Evolutionary conservation across 2,113 vertebrate species (phyloP).

Genomic region (Lepus europaeus): DNA sequence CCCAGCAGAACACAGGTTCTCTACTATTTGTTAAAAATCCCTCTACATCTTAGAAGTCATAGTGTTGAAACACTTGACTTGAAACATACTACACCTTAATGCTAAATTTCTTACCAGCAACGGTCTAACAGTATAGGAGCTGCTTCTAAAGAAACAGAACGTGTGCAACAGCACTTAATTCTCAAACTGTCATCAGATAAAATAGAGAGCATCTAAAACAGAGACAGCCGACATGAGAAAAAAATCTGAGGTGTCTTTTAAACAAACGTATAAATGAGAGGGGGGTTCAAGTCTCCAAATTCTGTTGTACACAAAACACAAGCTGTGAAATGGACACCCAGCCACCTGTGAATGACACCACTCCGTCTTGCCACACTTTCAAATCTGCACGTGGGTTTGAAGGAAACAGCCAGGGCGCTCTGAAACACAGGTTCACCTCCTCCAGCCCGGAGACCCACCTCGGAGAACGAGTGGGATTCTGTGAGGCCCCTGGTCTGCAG

Average conservation of each 20-base stretch:
- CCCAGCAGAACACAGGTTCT: neutral
- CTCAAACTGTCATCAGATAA: neutral
- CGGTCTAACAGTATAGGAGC: neutral
- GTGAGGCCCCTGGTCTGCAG: neutral
- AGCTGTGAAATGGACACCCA: rapidly evolving
- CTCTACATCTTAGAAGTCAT: neutral
- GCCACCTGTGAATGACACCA: neutral
- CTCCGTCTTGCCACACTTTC: neutral
- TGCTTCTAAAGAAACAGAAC: slow-evolving; percentile 23
- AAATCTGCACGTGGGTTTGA: neutral
- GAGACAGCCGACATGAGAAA: neutral
- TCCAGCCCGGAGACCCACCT: neutral
- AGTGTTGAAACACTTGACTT: neutral
- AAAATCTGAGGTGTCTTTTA: slow-evolving; percentile 23
- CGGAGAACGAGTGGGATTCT: neutral
- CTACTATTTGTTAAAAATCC: slow-evolving; percentile 21
- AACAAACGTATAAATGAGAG: neutral
- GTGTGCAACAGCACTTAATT: slow-evolving; percentile 44
- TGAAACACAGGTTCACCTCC: neutral
- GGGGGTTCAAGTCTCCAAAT: neutral
- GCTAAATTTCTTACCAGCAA: neutral
- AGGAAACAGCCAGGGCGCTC: neutral
- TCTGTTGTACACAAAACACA: neutral
- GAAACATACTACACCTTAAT: neutral
- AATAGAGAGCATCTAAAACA: neutral